Evolutionary conservation across 2,888 invertebrate species (phyloP), one percentile per base, ranked within the genome.

Genomic region (Trichogramma dendrolimi): DNA sequence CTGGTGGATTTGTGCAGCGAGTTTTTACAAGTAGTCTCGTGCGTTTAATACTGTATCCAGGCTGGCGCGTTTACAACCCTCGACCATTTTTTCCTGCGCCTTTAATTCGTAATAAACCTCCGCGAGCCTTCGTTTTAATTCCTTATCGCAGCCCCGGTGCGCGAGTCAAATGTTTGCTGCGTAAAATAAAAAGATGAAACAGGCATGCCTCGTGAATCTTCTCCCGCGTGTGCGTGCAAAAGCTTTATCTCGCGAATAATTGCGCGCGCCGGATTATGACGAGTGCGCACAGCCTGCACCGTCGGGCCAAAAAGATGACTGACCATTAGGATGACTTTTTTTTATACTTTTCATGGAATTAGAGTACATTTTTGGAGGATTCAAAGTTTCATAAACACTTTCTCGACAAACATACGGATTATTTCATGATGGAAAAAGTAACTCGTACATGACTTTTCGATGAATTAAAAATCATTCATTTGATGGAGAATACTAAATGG

Each of bases 91-190:
- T 61, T 56, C 50, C 50, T 60, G 50, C 66, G 61, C 68, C 67
- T 68, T 71, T 71, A 71, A 72, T 71, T 72, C 68, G 72, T 69
- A 72, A 73, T 74, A 75, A 76, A 75, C 69, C 67, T 64, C 27
- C 65, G 66, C 55, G 65, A 67, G 70, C 68, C 66, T 63, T 27
- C 61, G 68, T 70, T 71, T 74, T 71, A 70, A 73, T 71, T 73
- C 67, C 70, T 73, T 68, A 69, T 70, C 71, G 66, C 56, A 66
- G 55, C 44, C 46, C 27, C 50, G 51, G 40, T 40, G 63, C 8
- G 66, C 51, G 68, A 60, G 66, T 43, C 40, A 53, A 38, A 42
- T 8, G 42, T 2, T 14, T 41, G 11, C 44, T 27, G 41, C 27
- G 4, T 4, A 11, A 43, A 57, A 50, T 14, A 43, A 55, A 55